Percentiles rank a stretch among this genome's conserved stretches.
Evolutionary conservation across 2,888 invertebrate genomes (phyloP).

Genomic region (Sesamia inferens): DNA sequence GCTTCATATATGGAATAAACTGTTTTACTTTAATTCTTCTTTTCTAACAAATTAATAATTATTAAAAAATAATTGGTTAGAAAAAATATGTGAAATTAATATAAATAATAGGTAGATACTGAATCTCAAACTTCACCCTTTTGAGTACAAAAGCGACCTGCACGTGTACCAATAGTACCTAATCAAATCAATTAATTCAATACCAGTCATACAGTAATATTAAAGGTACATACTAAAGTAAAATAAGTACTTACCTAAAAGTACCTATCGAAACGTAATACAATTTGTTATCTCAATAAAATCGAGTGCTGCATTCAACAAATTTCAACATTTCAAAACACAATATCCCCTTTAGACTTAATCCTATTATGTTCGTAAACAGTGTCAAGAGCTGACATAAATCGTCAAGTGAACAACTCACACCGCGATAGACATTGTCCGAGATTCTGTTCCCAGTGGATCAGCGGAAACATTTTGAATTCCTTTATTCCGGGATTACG

Average conservation of each 20-base stretch:
- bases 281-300: slow-evolving; percentile 63
- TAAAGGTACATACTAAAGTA: slow-evolving; percentile 29
- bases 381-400: slow-evolving; percentile 79
- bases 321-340: slow-evolving; percentile 76
- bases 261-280: slow-evolving; percentile 49
- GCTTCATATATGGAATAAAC: slow-evolving; percentile 45
- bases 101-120: background rate
- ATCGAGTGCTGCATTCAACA: slow-evolving; percentile 68
- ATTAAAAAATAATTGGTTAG: too few species aligned
- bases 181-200: slow-evolving; percentile 29
- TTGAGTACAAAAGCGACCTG: background rate
- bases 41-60: too few species aligned
- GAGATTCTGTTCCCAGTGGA: slow-evolving; percentile 64
- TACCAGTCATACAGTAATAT: slow-evolving; percentile 14
- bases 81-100: slow-evolving; percentile 7
- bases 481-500: slow-evolving; percentile 88
- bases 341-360: slow-evolving; percentile 79
- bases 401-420: slow-evolving; percentile 85
- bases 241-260: slow-evolving; percentile 24
- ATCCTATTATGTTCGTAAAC: slow-evolving; percentile 87
- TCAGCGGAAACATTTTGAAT: slow-evolving; percentile 84
- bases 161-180: slow-evolving; percentile 33
- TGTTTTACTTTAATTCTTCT: too few species aligned
- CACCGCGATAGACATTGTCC: slow-evolving; percentile 73
- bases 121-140: background rate